These are phyloP conservation scores for Triops longicaudatus DNA, from an alignment of 1,140 invertebrate genomes.

Conservation along the genomic window DNA sequence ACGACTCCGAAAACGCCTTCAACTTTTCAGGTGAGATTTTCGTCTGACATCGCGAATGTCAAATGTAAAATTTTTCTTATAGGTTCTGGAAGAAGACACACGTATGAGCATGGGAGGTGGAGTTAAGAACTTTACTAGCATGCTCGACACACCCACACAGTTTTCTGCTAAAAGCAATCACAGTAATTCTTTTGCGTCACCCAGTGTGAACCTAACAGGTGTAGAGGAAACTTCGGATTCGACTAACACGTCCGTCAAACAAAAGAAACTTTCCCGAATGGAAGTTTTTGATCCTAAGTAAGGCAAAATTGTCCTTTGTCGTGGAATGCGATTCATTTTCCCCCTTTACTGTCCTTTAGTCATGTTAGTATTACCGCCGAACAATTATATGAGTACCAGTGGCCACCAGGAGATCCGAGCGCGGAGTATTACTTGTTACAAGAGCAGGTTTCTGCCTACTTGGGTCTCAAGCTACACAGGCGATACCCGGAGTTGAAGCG, in stretches of 20 bases:
- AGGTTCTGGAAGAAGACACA: constrained; percentile 73
- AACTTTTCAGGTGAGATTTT: background rate
- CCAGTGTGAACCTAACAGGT: background rate
- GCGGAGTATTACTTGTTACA: constrained; percentile 76
- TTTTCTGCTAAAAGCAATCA: constrained; percentile 39
- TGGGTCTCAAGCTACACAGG: constrained; percentile 76
- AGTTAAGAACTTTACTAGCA: constrained; percentile 33
- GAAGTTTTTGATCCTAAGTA: constrained; percentile 59
- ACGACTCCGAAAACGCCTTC: background rate
- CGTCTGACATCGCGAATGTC: background rate
- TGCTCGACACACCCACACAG: constrained; percentile 45
- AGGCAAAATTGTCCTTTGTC: constrained; percentile 30
- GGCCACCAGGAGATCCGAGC: constrained; percentile 61
- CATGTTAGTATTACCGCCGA: constrained; percentile 64
- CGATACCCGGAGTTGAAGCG: constrained; percentile 85
- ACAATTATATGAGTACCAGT: constrained; percentile 87
- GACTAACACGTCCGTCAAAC: constrained; percentile 55
- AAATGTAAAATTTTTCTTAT: constrained; percentile 40
- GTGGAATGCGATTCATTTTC: background rate
- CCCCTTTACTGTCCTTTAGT: constrained; percentile 18
- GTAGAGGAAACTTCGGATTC: constrained; percentile 37
- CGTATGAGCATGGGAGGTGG: constrained; percentile 70
- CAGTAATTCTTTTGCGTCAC: background rate
- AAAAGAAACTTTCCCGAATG: constrained; percentile 56
- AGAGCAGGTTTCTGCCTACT: constrained; percentile 84